Evolutionary conservation across 64 coral and sea anemone species (phyloP), one percentile per base, ranked within the genome.

Genomic region (Stichodactyla mertensii): DNA sequence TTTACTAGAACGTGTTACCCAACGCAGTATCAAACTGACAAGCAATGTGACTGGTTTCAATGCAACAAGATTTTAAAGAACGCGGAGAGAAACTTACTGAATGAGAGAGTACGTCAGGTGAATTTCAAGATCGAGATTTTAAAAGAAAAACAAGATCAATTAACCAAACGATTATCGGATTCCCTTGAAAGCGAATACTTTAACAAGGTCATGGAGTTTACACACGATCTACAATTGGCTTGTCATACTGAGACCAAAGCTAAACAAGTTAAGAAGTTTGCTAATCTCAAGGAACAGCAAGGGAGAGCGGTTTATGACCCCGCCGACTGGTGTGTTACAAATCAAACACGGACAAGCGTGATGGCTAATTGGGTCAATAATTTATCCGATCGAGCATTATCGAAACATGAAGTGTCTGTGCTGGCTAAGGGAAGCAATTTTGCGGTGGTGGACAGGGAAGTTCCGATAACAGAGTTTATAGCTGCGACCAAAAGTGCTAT

Each of bases 51-150:
- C 28, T 86, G 62, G 62, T 69, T 60, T 62, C 45, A 53, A 71
- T 54, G 86, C 86, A 4, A 87, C 16, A 87, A 87, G 12, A 87
- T 77, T 64, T 18, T 87, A 22, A 77, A 12, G 16, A 87, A 87
- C 22, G 86, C 86, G 22, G 86, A 87, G 55, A 87, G 67, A 24
- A 87, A 87, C 56, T 51, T 87, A 15, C 20, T 87, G 52, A 87
- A 87, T 24, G 86, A 87, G 69, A 19, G 67, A 54, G 86, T 87
- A 55, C 67, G 86, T 19, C 86, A 87, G 74, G 67, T 87, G 5
- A 87, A 87, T 19, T 16, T 6, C 2, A 87, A 28, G 16, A 87
- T 87, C 23, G 86, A 71, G 12, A n/a, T 6, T 77, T 60, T 86
- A 10, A 71, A 52, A 86, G 51, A 52, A 36, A 86, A 86, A 31